phyloP scores from a whole-genome alignment of 2,888 invertebrate genomes.

The Acronicta alni region DNA sequence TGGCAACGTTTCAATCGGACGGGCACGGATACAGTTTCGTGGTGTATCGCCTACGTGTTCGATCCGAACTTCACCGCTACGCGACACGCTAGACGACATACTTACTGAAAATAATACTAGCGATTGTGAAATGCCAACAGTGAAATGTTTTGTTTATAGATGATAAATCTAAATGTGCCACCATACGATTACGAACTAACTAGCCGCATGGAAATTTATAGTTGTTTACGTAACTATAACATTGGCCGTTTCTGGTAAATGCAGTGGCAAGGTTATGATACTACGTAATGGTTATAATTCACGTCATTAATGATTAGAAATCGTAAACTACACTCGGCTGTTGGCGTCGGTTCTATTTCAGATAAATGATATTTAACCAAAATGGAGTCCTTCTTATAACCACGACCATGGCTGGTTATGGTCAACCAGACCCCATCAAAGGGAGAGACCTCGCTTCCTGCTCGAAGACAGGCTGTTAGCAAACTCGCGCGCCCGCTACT shows the following conservation, averaged over 20 bases:
- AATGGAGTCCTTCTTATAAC: slow-evolving; percentile 17
- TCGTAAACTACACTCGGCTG: slow-evolving; percentile 33
- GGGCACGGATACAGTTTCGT: slow-evolving; percentile 65
- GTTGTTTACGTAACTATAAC: slow-evolving; percentile 34
- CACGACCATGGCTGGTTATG: no score
- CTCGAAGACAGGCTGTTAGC: no score
- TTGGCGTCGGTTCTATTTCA: slow-evolving; percentile 37
- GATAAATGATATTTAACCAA: slow-evolving; percentile 15
- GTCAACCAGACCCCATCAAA: no score
- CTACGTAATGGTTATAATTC: slow-evolving; percentile 39
- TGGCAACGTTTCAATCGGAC: slow-evolving; percentile 82
- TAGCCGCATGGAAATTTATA: slow-evolving; percentile 39
- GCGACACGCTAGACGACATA: slow-evolving; percentile 65
- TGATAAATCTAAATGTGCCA: slow-evolving; percentile 48
- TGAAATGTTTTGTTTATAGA: slow-evolving; percentile 55
- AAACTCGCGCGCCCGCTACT: no score
- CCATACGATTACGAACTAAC: slow-evolving; percentile 37
- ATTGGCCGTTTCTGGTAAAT: slow-evolving; percentile 34
- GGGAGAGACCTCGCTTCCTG: no score
- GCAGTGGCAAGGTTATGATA: slow-evolving; percentile 41
- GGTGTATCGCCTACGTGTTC: slow-evolving; percentile 72
- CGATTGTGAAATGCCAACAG: slow-evolving; percentile 68
- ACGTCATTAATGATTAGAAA: slow-evolving; percentile 39
- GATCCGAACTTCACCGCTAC: slow-evolving; percentile 62
- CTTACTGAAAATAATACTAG: slow-evolving; percentile 72